Percentiles rank a stretch among this genome's conserved stretches.
Conservation (phyloP, 2,888 invertebrate species). For the Lysandra bellargus region DNA sequence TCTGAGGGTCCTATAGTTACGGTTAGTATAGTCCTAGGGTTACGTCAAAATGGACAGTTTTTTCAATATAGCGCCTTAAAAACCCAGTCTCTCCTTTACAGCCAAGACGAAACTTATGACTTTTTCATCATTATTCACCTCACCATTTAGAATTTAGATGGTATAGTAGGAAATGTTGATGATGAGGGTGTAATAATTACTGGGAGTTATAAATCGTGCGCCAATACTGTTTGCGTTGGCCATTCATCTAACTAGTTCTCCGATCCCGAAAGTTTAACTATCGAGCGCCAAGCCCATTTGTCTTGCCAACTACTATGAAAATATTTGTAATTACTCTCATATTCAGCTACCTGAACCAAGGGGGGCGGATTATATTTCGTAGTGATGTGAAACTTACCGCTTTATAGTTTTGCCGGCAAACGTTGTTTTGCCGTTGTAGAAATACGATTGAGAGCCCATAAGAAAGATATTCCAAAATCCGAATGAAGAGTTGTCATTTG, state of each 20-base stretch:
- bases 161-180: not conserved
- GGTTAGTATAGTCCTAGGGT: too few relatives aligned
- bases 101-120: too few relatives aligned
- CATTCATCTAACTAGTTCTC: conserved; percentile 15
- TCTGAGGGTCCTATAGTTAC: too few relatives aligned
- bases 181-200: not conserved
- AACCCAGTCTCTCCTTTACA: too few relatives aligned
- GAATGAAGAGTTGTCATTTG: too few relatives aligned
- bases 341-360: not conserved
- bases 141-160: too few relatives aligned
- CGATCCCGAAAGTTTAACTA: conserved; percentile 26
- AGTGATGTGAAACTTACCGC: not conserved
- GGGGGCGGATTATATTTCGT: not conserved
- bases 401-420: not conserved
- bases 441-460: too few relatives aligned
- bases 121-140: too few relatives aligned
- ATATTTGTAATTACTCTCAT: conserved; percentile 15
- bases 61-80: too few relatives aligned
- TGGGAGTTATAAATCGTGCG: not conserved
- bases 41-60: too few relatives aligned
- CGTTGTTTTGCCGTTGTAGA: not conserved
- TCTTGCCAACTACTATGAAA: conserved; percentile 18
- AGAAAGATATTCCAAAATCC: too few relatives aligned
- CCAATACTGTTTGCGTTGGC: conserved; percentile 1
- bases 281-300: conserved; percentile 13